Evolutionary conservation across 2,888 invertebrate species (phyloP).

Genomic region (Mycalesis mineus): DNA sequence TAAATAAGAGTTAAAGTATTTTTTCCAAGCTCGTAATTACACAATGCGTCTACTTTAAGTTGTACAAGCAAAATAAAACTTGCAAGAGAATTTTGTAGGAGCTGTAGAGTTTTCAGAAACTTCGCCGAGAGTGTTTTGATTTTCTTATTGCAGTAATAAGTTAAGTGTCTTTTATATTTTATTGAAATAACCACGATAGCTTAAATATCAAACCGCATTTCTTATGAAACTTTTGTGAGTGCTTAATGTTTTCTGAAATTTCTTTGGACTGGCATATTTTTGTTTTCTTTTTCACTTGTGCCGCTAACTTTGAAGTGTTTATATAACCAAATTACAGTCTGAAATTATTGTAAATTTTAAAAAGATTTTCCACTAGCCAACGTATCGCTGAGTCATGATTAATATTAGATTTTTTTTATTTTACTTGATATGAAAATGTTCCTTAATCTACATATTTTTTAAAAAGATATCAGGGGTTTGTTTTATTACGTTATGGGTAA

Average conservation of each 20-base stretch:
- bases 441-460: too few species aligned
- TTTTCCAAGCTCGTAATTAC: background rate
- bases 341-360: too few species aligned
- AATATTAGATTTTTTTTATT: too few species aligned
- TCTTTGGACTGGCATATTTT: constrained; percentile 19
- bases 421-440: too few species aligned
- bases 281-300: constrained; percentile 5
- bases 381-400: too few species aligned
- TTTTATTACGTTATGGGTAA: too few species aligned
- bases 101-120: constrained; percentile 18
- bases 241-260: constrained; percentile 32
- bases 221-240: constrained; percentile 39
- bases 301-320: background rate
- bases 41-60: constrained; percentile 4
- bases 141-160: constrained; percentile 23
- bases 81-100: constrained; percentile 17
- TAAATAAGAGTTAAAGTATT: too few species aligned
- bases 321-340: too few species aligned
- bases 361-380: too few species aligned
- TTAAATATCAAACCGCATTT: constrained; percentile 41
- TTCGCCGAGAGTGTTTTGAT: constrained; percentile 15
- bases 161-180: constrained; percentile 41
- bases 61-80: constrained; percentile 19
- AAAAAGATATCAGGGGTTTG: too few species aligned
- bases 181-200: constrained; percentile 32